These are phyloP conservation scores for Octonoba sinensis DNA, from an alignment of 2,888 invertebrate species.

Conservation along the genomic window DNA sequence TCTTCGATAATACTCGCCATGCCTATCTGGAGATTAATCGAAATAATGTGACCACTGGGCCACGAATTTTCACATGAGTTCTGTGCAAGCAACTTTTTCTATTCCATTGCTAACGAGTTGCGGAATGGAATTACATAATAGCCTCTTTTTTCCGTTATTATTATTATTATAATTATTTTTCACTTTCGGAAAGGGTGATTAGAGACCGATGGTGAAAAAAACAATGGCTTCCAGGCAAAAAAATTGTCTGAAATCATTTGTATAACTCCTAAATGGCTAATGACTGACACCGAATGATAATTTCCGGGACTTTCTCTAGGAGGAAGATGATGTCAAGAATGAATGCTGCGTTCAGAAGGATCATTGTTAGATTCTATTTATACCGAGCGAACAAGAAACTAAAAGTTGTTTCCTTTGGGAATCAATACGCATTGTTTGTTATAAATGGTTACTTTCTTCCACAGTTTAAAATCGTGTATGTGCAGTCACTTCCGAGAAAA, in stretches of 20 bases:
- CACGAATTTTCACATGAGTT: constrained; percentile 36
- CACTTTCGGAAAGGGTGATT: constrained; percentile 12
- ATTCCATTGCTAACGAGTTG: constrained; percentile 9
- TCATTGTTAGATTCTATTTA: constrained; percentile 45
- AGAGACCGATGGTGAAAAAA: constrained; percentile 31
- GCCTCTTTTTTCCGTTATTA: constrained; percentile 11
- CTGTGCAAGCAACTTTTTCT: constrained; percentile 43
- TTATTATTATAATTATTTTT: constrained; percentile 28
- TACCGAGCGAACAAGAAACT: constrained; percentile 14
- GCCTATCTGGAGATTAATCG: constrained; percentile 32
- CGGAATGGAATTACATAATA: constrained; percentile 44
- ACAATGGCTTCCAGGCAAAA: constrained; percentile 18
- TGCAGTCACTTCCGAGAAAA: no score
- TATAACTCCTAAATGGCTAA: constrained; percentile 14
- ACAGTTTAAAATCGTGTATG: no score
- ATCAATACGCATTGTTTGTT: no score
- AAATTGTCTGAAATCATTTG: constrained; percentile 8
- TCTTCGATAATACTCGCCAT: constrained; percentile 19
- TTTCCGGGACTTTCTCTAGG: constrained; percentile 34
- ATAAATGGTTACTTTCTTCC: no score
- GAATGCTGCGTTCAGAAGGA: constrained; percentile 3
- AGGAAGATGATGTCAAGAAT: constrained; percentile 47
- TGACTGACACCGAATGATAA: constrained; percentile 24
- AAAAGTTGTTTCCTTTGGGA: constrained; percentile 19
- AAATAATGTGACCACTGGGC: constrained; percentile 52